phyloP scores from a whole-genome alignment of 1,140 invertebrate species.

The Elysia chlorotica region DNA sequence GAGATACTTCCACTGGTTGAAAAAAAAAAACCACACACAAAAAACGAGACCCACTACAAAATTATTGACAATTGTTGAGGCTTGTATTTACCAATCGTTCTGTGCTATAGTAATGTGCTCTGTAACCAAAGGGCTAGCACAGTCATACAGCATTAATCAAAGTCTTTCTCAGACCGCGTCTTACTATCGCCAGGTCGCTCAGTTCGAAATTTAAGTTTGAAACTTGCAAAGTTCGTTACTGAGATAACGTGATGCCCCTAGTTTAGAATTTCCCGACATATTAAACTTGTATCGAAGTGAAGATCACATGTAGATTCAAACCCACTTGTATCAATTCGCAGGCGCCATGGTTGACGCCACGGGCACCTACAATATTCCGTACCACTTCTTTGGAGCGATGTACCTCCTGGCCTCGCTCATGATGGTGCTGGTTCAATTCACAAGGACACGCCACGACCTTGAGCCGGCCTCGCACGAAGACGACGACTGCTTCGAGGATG shows the following conservation, averaged over 20 bases:
- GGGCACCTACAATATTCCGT: neutral
- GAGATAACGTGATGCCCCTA: too few relatives aligned
- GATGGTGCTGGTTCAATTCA: conserved; percentile 3
- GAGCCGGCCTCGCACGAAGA: neutral
- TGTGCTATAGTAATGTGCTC: too few relatives aligned
- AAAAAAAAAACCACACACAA: too few relatives aligned
- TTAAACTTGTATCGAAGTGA: too few relatives aligned
- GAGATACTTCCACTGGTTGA: neutral
- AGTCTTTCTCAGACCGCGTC: neutral
- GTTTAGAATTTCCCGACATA: too few relatives aligned
- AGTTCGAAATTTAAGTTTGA: neutral
- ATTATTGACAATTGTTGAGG: neutral
- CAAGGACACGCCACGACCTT: neutral
- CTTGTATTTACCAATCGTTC: neutral
- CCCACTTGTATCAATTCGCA: neutral
- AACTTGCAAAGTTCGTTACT: neutral
- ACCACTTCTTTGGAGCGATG: conserved; percentile 1
- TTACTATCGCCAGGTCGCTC: neutral
- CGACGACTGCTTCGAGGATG: too few relatives aligned
- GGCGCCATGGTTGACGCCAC: neutral
- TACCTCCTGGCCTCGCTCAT: neutral
- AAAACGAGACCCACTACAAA: too few relatives aligned
- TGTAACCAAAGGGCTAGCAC: too few relatives aligned
- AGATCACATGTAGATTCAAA: neutral
- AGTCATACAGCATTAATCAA: too few relatives aligned